Evolutionary conservation across 2,888 invertebrate species (phyloP), one percentile per base, ranked within the genome.

Genomic region (Herminia tarsipennalis): DNA sequence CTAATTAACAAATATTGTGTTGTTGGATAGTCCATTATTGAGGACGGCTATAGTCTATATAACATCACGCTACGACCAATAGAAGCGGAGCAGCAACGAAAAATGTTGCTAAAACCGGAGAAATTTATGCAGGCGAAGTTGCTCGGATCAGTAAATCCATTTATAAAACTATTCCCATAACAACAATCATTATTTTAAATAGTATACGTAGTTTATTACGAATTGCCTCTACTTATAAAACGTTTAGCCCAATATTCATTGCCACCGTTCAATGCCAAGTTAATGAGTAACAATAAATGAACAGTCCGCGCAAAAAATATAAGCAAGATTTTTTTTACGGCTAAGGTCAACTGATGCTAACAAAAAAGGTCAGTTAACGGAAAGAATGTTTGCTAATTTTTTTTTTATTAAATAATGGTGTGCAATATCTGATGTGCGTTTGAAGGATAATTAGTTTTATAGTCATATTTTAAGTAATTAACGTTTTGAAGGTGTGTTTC

Each of bases 231-330:
- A 39, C 32, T 57, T 64, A 29, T 55, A 58, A 66, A 52, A 21
- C 40, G 13, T 50, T 62, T 43, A 45, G 45, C 6, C 37, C 6
- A 30, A 10, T 27, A 32, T 25, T 41, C 67, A 66, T 59, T 56
- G 54, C 56, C 52, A 55, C 28, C 33, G n/a, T 34, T 50, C 60
- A 65, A 65, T 63, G 65, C 38, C 53, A 49, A 2, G 33, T 39
- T 56, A 51, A 62, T 50, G 43, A 50, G 37, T 20, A 44, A 46
- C 44, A 40, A 46, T 50, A 58, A 64, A 55, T 56, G 54, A 60
- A 65, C 59, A 55, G 54, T 45, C 41, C 8, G 12, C 24, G 20
- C 28, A 66, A 60, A 59, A 63, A 65, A 50, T 29, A 38, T 25
- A 42, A 6, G 10, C 12, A 12, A 25, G 42, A 16, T 29, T 47